Percentiles rank a stretch among this genome's conserved stretches.
These are phyloP conservation scores for Rhamphomyia laevipes DNA, from an alignment of 2,888 invertebrate species.

Conservation along the genomic window DNA sequence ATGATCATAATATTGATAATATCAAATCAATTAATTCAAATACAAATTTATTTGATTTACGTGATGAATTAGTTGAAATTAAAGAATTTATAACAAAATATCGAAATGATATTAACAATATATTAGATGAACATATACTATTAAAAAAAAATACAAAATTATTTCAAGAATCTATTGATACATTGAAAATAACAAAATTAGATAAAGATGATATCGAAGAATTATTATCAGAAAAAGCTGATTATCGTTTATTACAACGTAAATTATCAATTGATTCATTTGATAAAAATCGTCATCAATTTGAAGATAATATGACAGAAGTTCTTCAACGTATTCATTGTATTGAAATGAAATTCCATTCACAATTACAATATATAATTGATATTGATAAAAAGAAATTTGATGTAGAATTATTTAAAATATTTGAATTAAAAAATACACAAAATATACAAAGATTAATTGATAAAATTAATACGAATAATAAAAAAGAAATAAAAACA, in stretches of 20 bases:
- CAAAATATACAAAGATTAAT: no score
- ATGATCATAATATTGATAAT: background rate
- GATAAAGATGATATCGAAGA: constrained; percentile 60
- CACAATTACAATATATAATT: background rate
- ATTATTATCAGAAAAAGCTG: constrained; percentile 63
- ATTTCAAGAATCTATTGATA: no score
- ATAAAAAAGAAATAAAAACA: background rate
- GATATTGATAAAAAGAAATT: background rate
- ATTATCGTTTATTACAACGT: constrained; percentile 51
- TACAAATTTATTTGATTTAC: background rate
- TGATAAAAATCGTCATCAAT: constrained; percentile 40
- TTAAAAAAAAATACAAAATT: no score
- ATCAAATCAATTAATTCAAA: background rate
- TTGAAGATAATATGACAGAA: constrained; percentile 29
- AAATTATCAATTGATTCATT: constrained; percentile 65
- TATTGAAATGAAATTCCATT: background rate
- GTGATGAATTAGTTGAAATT: background rate
- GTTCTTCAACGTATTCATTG: constrained; percentile 21
- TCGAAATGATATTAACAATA: background rate
- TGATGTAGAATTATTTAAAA: background rate
- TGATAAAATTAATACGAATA: no score
- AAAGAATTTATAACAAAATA: background rate
- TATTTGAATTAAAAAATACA: no score
- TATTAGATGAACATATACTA: background rate
- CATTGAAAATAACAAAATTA: constrained; percentile 43